Evolutionary conservation across 2,888 invertebrate genomes (phyloP).

Genomic region (Mythimna impura): DNA sequence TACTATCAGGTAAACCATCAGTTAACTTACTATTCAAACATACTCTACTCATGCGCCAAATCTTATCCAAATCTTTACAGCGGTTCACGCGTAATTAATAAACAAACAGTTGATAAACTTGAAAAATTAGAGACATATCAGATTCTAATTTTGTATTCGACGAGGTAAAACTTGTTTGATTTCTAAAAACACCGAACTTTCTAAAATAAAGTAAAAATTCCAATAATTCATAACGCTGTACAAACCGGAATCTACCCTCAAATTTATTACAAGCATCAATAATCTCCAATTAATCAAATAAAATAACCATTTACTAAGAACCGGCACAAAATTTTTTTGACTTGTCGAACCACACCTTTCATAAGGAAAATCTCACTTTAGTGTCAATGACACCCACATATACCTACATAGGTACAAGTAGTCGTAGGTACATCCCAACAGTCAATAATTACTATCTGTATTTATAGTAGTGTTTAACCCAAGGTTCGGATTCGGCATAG

Average conservation of each 20-base stretch:
- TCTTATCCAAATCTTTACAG: too few species aligned
- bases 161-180: neutral
- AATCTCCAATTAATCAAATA: neutral
- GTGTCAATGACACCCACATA: slow-evolving; percentile 37
- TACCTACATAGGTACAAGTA: slow-evolving; percentile 11
- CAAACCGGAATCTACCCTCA: neutral
- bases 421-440: neutral
- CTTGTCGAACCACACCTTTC: neutral
- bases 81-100: too few species aligned
- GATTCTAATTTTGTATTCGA: too few species aligned
- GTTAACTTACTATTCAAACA: too few species aligned
- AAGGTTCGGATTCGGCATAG: too few species aligned
- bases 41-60: too few species aligned
- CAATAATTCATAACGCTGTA: too few species aligned
- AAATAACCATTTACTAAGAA: too few species aligned
- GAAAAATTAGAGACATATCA: too few species aligned
- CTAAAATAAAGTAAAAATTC: neutral
- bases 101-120: too few species aligned
- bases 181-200: neutral
- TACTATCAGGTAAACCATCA: too few species aligned
- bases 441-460: slow-evolving; percentile 38
- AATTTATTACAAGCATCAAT: neutral
- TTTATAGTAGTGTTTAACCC: slow-evolving; percentile 30
- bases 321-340: neutral
- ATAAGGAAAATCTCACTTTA: slow-evolving; percentile 48